Evolutionary conservation across 2,113 vertebrate species (phyloP).

Genomic region (Aldabrachelys gigantea): DNA sequence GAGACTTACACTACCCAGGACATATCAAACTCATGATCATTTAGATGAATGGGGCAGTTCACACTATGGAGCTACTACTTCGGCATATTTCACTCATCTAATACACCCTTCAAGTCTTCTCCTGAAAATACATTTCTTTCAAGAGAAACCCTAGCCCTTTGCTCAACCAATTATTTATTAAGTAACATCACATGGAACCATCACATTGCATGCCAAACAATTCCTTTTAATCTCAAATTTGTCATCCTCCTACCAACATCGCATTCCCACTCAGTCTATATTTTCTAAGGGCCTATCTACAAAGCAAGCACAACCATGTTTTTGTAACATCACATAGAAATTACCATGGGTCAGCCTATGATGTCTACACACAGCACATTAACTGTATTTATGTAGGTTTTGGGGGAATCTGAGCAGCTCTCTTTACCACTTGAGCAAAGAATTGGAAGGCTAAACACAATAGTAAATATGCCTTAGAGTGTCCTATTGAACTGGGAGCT

Average conservation of each 20-base stretch:
- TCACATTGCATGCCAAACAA: background rate
- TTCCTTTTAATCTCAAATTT: background rate
- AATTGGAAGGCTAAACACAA: background rate
- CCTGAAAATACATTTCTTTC: background rate
- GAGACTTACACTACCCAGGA: background rate
- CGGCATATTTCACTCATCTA: background rate
- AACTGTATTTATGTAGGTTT: background rate
- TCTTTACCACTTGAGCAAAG: background rate
- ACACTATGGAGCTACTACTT: background rate
- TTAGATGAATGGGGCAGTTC: background rate
- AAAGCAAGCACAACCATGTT: fast-evolving
- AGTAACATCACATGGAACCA: background rate
- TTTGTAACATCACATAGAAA: background rate
- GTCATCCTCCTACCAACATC: background rate
- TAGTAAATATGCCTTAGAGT: background rate
- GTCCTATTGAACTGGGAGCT: background rate
- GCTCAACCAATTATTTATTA: background rate
- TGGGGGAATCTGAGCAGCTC: conserved; percentile 2
- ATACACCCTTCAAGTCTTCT: background rate
- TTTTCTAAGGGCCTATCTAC: background rate
- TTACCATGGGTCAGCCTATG: background rate
- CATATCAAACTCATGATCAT: background rate
- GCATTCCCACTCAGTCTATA: background rate
- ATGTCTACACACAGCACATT: background rate
- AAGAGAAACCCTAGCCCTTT: background rate